Evolutionary conservation across 2,888 invertebrate genomes (phyloP).

Genomic region (Macrostomum cliftonense): DNA sequence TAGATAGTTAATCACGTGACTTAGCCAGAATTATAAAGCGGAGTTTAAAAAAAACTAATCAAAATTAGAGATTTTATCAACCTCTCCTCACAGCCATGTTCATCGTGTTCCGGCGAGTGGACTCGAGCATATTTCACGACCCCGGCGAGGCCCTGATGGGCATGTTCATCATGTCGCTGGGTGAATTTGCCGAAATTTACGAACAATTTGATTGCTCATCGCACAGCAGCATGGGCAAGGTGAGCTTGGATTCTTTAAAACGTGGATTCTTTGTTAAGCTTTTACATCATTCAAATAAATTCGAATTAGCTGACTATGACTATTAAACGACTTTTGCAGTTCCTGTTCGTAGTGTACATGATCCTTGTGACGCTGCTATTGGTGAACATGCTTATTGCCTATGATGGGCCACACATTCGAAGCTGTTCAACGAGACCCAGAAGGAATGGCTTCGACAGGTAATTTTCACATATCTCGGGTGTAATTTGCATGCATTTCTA

Average conservation of each 20-base stretch:
- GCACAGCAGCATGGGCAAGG: slow-evolving; percentile 60
- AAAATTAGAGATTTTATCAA: neutral
- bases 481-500: neutral
- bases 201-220: slow-evolving; percentile 68
- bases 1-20: too few relatives aligned
- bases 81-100: slow-evolving; percentile 20
- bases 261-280: neutral
- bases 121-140: slow-evolving; percentile 38
- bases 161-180: slow-evolving; percentile 93
- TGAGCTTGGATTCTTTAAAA: slow-evolving; percentile 31
- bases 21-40: too few relatives aligned
- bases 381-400: slow-evolving; percentile 91
- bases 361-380: slow-evolving; percentile 78
- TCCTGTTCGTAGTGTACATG: slow-evolving; percentile 85
- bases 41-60: too few relatives aligned
- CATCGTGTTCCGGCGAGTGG: slow-evolving; percentile 30
- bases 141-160: slow-evolving; percentile 86
- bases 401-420: slow-evolving; percentile 99
- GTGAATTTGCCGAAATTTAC: slow-evolving; percentile 85
- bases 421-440: slow-evolving; percentile 69
- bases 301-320: too few relatives aligned
- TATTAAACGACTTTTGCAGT: too few relatives aligned
- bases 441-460: slow-evolving; percentile 91
- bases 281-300: too few relatives aligned
- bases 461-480: slow-evolving; percentile 12